Evolutionary conservation across 2,888 invertebrate genomes (phyloP).

Genomic region (Diloba caeruleocephala): DNA sequence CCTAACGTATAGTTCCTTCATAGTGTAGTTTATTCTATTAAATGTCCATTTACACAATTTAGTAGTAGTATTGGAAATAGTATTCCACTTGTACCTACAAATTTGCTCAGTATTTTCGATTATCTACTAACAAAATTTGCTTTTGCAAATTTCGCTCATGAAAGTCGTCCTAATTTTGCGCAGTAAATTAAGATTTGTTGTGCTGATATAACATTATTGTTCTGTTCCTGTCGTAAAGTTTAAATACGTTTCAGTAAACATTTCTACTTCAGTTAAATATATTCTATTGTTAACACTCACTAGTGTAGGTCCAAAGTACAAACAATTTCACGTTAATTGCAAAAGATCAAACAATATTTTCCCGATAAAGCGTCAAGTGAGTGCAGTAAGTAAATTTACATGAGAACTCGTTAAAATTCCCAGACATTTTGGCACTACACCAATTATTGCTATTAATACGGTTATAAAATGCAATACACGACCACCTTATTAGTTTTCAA

Average conservation of each 20-base stretch:
- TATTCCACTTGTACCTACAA: constrained; percentile 10
- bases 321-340: constrained; percentile 19
- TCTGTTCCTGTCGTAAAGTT: not conserved
- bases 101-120: constrained; percentile 5
- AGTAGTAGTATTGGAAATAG: constrained; percentile 37
- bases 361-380: constrained; percentile 31
- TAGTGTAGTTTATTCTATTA: constrained; percentile 47
- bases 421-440: constrained; percentile 69
- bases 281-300: constrained; percentile 6
- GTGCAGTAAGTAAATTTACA: constrained; percentile 41
- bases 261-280: constrained; percentile 1
- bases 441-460: constrained; percentile 59
- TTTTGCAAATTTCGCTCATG: not conserved
- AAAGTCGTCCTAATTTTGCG: not conserved
- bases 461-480: constrained; percentile 42
- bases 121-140: not conserved
- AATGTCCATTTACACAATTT: constrained; percentile 49
- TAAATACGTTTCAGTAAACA: not conserved
- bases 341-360: constrained; percentile 29
- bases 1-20: constrained; percentile 37
- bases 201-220: not conserved
- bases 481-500: constrained; percentile 37
- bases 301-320: constrained; percentile 7
- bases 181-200: not conserved
- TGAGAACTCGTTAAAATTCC: constrained; percentile 65